Evolutionary conservation across 2,888 invertebrate genomes (phyloP), one percentile per base, ranked within the genome.

Genomic region (Microctonus brassicae): DNA sequence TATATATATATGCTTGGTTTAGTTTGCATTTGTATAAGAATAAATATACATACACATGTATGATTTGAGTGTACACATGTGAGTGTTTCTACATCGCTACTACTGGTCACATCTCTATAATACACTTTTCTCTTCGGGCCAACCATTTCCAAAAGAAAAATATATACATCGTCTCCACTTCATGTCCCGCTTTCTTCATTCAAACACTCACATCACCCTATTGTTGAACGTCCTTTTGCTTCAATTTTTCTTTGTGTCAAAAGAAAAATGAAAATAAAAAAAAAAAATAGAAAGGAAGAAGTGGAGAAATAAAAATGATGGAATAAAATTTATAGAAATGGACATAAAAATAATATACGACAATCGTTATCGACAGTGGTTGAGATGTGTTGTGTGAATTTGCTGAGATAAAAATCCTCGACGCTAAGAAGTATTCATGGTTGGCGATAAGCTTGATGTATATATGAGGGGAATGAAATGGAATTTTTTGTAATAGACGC

Each of bases 361-460:
- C 34, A 64, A 57, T 55, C 55, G 55, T 34, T 66, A 66, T 66
- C 66, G 66, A 66, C 47, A 47, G 17, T 47, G 47, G 17, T 47
- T 34, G 66, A 57, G 66, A 69, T 58, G 67, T 53, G 53, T 36
- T 63, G 58, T 64, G 70, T 52, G 58, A 73, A 68, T 70, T 75
- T 65, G 34, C 70, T n/a, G 47, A 55, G 57, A 70, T 64, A 70
- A 72, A 62, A 69, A 67, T 64, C 34, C 58, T 10, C 24, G 65
- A 65, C 68, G 62, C 61, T 74, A 68, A 70, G 70, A 55, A 67
- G 69, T 64, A 70, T 70, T 70, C 61, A 72, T 72, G 72, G 67
- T 63, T 53, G 47, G 57, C 55, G 68, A 70, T 73, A 70, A 73
- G 64, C 68, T 47, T 73, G 70, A 70, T 68, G 67, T 62, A 73